These are phyloP conservation scores for Megaceryle torquata DNA, from an alignment of 2,113 vertebrate species.

Conservation along the genomic window DNA sequence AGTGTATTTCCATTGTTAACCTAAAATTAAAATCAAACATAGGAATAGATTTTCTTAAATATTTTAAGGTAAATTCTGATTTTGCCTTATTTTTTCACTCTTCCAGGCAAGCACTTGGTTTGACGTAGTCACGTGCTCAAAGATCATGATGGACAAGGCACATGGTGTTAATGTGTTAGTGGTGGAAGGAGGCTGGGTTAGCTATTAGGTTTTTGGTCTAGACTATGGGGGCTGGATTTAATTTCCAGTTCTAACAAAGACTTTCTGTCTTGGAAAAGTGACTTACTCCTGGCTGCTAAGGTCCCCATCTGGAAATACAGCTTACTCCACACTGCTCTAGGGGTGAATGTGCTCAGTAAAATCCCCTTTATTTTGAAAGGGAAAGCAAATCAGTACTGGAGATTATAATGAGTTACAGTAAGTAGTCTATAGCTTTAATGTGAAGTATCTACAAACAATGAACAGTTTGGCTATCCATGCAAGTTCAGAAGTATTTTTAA, in stretches of 20 bases:
- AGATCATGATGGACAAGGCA: neutral
- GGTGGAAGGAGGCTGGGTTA: neutral
- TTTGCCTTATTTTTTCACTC: neutral
- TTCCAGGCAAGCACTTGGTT: neutral
- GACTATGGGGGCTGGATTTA: neutral
- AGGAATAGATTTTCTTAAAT: neutral
- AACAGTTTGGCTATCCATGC: fast-evolving
- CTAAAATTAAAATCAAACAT: neutral
- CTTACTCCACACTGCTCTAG: neutral
- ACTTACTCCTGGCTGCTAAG: neutral
- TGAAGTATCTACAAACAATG: fast-evolving
- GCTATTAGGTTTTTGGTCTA: neutral
- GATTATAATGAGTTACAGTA: neutral
- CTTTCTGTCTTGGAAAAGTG: neutral
- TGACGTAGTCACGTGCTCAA: neutral
- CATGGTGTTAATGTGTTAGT: neutral
- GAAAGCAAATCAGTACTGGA: neutral
- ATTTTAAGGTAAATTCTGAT: neutral
- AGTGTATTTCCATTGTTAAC: fast-evolving
- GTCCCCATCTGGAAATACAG: neutral
- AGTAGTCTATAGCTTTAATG: neutral
- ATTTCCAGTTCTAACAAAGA: neutral
- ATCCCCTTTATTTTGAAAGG: neutral
- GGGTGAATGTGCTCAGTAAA: neutral
- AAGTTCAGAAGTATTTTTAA: fast-evolving